Base-by-base conservation (phyloP, 53 echinoderm and acorn worm species). In the Holothuria leucospilota region DNA sequence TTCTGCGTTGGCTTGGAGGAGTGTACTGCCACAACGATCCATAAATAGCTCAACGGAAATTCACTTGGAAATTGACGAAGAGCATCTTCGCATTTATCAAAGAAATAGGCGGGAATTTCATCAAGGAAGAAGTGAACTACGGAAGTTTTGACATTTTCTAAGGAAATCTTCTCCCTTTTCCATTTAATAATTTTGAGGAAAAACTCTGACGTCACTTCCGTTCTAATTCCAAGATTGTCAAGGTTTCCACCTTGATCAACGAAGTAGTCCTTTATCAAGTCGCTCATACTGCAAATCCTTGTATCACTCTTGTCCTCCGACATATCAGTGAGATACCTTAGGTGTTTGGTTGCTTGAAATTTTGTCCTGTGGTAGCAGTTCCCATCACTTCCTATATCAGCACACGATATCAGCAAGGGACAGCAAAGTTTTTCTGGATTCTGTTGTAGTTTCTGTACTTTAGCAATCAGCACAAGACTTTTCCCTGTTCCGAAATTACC, bases 341-440 rank as follows among this genome's bases (percentile, higher is more conserved):
- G 74, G 74, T 74, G 74, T 26, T 74, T 24, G 4, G 52, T 52
- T 21, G 74, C 46, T 49, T 49, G 38, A 74, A 74, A 74, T 26
- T 74, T 74, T 39, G 74, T 74, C 74, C 52, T 74, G 27, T 74
- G 74, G 51, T 74, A 74, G 51, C 74, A 74, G 52, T 26, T n/a
- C 8, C 74, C 74, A 49, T 74, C 74, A 74, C 52, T 52, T 30
- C 74, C 74, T 13, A 74, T 49, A 23, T 27, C 52, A 15, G 74
- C 74, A 46, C 49, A 20, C 5, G 74, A 74, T 74, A 74, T 74
- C 5, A 74, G 13, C 74, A 74, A 21, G 16, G 74, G 74, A 51
- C 26, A 52, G 4, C 51, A 74, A 23, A n/a, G 24, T 49, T 51
- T 52, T n/a, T 26, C 25, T 13, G 6, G 4, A 52, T 74, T 52